Conservation (phyloP, 2,113 vertebrate species). For the Glareola pratincola region DNA sequence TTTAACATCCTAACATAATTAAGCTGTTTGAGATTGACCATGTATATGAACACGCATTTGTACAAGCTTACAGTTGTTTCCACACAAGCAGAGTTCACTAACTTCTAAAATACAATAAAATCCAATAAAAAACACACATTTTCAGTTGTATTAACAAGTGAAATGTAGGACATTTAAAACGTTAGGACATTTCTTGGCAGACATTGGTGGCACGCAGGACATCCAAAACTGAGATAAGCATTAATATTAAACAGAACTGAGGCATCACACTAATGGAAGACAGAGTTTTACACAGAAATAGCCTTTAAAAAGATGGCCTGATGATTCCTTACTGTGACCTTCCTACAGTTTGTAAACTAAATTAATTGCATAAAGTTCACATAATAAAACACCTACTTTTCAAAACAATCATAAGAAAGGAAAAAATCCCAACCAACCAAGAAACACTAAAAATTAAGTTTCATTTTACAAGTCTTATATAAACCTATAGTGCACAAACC, state of each 20-base stretch:
- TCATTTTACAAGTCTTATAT: not conserved
- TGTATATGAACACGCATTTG: not conserved
- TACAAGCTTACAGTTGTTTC: not conserved
- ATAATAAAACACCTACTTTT: not conserved
- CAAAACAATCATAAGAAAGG: not conserved
- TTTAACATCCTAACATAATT: not conserved
- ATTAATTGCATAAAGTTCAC: not conserved
- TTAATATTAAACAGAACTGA: not conserved
- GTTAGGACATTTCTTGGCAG: not conserved
- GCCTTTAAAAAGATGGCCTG: not conserved
- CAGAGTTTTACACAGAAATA: not conserved
- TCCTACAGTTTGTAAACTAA: not conserved
- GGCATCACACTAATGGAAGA: not conserved
- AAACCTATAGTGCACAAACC: not conserved
- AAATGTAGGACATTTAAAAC: not conserved
- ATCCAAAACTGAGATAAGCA: not conserved
- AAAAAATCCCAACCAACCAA: not conserved
- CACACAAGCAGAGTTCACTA: not conserved
- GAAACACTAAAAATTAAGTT: not conserved
- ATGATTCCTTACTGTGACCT: not conserved
- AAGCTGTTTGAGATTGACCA: not conserved
- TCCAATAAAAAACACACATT: rapidly evolving
- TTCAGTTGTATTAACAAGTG: not conserved
- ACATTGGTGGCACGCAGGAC: not conserved
- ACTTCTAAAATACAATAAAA: not conserved